Evolutionary conservation across 2,113 vertebrate species (phyloP).

Genomic region (Rhinopomastus cyanomelas): DNA sequence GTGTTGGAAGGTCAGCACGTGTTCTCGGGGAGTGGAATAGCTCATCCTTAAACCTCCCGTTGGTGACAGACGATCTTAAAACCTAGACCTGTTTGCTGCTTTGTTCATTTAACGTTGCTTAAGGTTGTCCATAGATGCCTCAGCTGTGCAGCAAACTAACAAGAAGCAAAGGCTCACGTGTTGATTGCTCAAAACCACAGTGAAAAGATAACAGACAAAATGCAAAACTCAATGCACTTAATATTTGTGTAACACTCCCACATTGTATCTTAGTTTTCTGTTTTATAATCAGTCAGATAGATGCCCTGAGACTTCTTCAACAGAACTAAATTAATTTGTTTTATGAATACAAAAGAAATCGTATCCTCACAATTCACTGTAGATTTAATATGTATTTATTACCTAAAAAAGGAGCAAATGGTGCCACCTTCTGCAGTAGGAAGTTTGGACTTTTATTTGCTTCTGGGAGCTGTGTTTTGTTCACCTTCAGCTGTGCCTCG

Average conservation of each 20-base stretch:
- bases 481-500: not conserved
- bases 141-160: not conserved
- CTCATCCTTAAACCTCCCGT: not conserved
- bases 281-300: not conserved
- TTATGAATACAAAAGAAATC: slow-evolving; percentile 27
- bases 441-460: not conserved
- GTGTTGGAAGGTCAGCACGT: not conserved
- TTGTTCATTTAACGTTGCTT: not conserved
- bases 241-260: not conserved
- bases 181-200: not conserved
- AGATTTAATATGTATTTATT: slow-evolving; percentile 3
- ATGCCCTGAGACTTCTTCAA: not conserved
- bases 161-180: not conserved
- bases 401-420: not conserved
- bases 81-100: not conserved
- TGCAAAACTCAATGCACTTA: not conserved
- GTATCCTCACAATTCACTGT: not conserved
- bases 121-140: not conserved
- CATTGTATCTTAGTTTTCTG: rapidly evolving
- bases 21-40: not conserved
- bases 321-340: slow-evolving; percentile 27
- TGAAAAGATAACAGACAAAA: not conserved
- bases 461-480: not conserved
- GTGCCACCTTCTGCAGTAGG: not conserved
- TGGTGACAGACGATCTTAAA: not conserved